Conservation (phyloP, 2,113 vertebrate species). For the Neomonachus schauinslandi region DNA sequence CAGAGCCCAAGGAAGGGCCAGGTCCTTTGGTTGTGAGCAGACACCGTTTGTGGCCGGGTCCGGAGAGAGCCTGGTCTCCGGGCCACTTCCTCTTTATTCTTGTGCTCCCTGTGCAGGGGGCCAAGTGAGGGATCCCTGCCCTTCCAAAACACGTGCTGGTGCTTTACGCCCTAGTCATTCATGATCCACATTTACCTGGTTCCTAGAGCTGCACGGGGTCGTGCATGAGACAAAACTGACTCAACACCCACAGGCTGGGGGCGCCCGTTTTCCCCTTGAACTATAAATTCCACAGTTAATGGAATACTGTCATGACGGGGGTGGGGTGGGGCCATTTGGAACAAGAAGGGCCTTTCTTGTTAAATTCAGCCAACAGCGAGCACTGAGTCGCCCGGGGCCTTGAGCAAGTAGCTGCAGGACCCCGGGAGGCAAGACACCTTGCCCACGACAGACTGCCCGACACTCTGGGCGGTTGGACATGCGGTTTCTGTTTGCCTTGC, state of each 20-base stretch:
- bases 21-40: not conserved
- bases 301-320: rapidly evolving
- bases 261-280: not conserved
- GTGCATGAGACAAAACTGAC: rapidly evolving
- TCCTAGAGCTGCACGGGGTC: not conserved
- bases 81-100: constrained; percentile 40
- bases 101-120: not conserved
- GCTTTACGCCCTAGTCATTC: not conserved
- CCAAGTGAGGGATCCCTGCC: not conserved
- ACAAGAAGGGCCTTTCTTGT: not conserved
- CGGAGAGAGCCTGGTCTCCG: not conserved
- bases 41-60: not conserved
- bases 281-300: not conserved
- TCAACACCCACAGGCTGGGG: rapidly evolving
- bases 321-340: not conserved
- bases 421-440: not conserved
- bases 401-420: not conserved
- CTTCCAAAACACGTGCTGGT: not conserved
- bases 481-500: no score
- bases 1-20: not conserved
- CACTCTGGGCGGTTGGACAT: not conserved
- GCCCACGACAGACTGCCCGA: rapidly evolving
- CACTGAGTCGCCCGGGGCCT: rapidly evolving
- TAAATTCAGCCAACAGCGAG: no score
- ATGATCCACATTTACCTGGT: not conserved